These are phyloP conservation scores for Malurus splendens DNA, from an alignment of 2,797 vertebrate genomes.

Conservation along the genomic window DNA sequence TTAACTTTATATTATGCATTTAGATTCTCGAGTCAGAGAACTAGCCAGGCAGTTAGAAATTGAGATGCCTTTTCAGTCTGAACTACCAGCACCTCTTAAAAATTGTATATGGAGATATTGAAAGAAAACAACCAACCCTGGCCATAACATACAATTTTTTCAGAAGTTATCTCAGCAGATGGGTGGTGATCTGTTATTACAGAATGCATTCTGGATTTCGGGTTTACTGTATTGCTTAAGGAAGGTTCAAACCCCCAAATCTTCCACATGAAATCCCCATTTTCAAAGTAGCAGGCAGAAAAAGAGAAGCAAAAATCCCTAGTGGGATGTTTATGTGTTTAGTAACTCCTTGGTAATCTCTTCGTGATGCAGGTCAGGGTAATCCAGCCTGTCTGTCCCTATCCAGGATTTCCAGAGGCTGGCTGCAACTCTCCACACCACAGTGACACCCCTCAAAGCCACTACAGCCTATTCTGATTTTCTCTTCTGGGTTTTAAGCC, in stretches of 20 bases:
- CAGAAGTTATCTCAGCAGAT: not conserved
- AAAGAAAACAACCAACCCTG: not conserved
- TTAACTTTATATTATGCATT: not conserved
- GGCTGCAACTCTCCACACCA: not conserved
- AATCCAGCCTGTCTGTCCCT: not conserved
- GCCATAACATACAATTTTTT: not conserved
- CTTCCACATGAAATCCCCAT: not conserved
- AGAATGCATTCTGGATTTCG: not conserved
- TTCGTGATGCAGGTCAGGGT: not conserved
- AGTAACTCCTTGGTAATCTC: not conserved
- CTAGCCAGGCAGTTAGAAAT: not conserved
- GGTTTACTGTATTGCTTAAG: not conserved
- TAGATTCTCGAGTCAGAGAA: not conserved
- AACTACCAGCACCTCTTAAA: not conserved
- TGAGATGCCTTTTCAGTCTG: not conserved
- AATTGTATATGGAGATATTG: not conserved
- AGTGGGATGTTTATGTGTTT: not conserved
- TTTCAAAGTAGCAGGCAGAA: not conserved
- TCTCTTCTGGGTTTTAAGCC: not conserved
- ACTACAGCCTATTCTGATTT: rapidly evolving
- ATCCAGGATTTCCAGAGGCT: not conserved
- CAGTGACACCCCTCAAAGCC: not conserved
- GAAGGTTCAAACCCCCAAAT: not conserved
- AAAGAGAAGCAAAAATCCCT: not conserved
- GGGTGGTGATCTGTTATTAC: not conserved